These are phyloP conservation scores for Rhagoletis pomonella DNA, from an alignment of 1,140 invertebrate genomes.

Conservation along the genomic window DNA sequence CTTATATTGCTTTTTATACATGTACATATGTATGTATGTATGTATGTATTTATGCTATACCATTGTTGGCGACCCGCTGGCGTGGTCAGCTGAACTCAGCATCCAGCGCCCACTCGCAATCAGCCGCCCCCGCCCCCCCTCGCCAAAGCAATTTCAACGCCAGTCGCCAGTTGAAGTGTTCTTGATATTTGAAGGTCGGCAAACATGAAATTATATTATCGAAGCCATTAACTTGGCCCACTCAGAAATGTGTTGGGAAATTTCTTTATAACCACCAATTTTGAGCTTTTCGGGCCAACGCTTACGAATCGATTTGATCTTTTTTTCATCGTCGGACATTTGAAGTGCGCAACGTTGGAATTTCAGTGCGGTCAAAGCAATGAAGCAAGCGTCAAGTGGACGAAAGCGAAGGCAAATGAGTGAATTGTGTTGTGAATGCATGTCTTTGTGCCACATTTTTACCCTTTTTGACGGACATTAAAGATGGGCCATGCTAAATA, in stretches of 20 bases:
- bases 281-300: slow-evolving; percentile 6
- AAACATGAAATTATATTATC: slow-evolving; percentile 16
- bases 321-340: not conserved
- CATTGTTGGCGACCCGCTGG: slow-evolving; percentile 33
- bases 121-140: not conserved
- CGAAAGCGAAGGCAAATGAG: too few relatives aligned
- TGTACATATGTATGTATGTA: not conserved
- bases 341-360: not conserved
- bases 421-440: too few relatives aligned
- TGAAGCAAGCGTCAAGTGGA: too few relatives aligned
- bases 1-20: not conserved
- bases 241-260: not conserved
- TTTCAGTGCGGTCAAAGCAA: too few relatives aligned
- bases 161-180: slow-evolving; percentile 12
- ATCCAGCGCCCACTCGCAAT: not conserved
- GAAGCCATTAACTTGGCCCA: slow-evolving; percentile 27
- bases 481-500: too few relatives aligned
- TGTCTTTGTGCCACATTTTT: too few relatives aligned
- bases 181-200: slow-evolving; percentile 34
- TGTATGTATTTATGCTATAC: not conserved
- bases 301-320: not conserved
- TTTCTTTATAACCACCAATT: slow-evolving; percentile 32
- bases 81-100: not conserved
- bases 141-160: not conserved
- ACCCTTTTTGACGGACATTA: too few relatives aligned